Conservation (phyloP, 2,888 invertebrate species). For the Rhingia campestris region DNA sequence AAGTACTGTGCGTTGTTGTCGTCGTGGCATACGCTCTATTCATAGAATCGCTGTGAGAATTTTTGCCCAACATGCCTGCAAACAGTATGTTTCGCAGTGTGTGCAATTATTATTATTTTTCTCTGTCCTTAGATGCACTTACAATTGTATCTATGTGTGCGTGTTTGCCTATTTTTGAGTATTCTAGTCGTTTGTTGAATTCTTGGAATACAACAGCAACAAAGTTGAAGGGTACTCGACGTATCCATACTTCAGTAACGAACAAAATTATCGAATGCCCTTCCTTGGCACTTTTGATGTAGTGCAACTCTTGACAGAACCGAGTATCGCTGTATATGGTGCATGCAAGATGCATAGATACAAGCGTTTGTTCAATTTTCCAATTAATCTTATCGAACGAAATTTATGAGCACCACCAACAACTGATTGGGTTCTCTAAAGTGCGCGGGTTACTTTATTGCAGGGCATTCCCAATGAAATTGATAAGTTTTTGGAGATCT, state of each 20-base stretch:
- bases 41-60: slow-evolving; percentile 68
- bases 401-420: slow-evolving; percentile 52
- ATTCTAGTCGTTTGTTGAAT: slow-evolving; percentile 40
- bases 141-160: slow-evolving; percentile 1
- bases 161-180: background rate
- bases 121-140: slow-evolving; percentile 31
- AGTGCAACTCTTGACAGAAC: slow-evolving; percentile 27
- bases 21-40: slow-evolving; percentile 34
- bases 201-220: slow-evolving; percentile 25
- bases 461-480: slow-evolving; percentile 17
- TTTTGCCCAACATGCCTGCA: slow-evolving; percentile 49
- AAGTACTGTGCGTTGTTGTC: slow-evolving; percentile 8
- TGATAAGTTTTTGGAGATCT: slow-evolving; percentile 43
- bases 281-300: slow-evolving; percentile 29
- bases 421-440: slow-evolving; percentile 48
- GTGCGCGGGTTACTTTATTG: background rate
- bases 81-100: slow-evolving; percentile 3
- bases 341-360: background rate
- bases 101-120: slow-evolving; percentile 25
- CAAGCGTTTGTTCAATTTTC: slow-evolving; percentile 54
- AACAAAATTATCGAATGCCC: slow-evolving; percentile 17
- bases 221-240: slow-evolving; percentile 5
- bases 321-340: slow-evolving; percentile 10
- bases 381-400: slow-evolving; percentile 58
- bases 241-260: slow-evolving; percentile 35